phyloP scores from a whole-genome alignment of 2,888 invertebrate species.

The Neoascia interrupta region DNA sequence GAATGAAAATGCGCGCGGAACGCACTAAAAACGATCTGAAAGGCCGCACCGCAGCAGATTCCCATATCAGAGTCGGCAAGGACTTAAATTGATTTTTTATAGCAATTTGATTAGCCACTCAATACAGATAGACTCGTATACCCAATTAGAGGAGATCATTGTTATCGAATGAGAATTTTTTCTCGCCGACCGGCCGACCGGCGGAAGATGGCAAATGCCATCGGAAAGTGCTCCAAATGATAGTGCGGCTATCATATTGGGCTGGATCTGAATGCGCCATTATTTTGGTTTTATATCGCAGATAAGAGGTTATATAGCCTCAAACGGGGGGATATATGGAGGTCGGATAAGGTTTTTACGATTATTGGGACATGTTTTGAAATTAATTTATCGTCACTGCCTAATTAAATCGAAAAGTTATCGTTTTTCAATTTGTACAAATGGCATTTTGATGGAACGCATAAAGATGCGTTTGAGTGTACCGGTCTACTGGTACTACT shows the following conservation, averaged over 20 bases:
- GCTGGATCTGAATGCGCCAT: not conserved
- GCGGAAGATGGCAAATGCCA: not conserved
- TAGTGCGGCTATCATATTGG: slow-evolving; percentile 40
- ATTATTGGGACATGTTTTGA: slow-evolving; percentile 49
- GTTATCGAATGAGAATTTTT: not conserved
- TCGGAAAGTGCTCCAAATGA: slow-evolving; percentile 34
- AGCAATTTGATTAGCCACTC: slow-evolving; percentile 45
- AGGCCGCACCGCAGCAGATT: not conserved
- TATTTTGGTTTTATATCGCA: slow-evolving; percentile 16
- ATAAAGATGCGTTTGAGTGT: slow-evolving; percentile 37
- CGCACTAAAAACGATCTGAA: slow-evolving; percentile 11
- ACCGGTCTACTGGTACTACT: slow-evolving; percentile 11
- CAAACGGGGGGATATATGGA: not conserved
- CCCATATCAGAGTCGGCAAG: not conserved
- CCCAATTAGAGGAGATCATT: slow-evolving; percentile 28
- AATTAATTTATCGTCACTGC: slow-evolving; percentile 25
- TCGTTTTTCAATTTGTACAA: slow-evolving; percentile 60
- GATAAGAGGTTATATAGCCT: slow-evolving; percentile 29
- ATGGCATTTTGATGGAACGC: slow-evolving; percentile 41
- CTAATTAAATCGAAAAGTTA: slow-evolving; percentile 59
- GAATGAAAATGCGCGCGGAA: not conserved
- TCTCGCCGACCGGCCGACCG: no score
- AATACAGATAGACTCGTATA: not conserved
- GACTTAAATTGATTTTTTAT: slow-evolving; percentile 42
- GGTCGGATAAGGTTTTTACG: slow-evolving; percentile 31